Percentiles rank a stretch among this genome's conserved stretches.
These are phyloP conservation scores for Sigmodon hispidus DNA, from an alignment of 2,113 vertebrate species.

Conservation along the genomic window DNA sequence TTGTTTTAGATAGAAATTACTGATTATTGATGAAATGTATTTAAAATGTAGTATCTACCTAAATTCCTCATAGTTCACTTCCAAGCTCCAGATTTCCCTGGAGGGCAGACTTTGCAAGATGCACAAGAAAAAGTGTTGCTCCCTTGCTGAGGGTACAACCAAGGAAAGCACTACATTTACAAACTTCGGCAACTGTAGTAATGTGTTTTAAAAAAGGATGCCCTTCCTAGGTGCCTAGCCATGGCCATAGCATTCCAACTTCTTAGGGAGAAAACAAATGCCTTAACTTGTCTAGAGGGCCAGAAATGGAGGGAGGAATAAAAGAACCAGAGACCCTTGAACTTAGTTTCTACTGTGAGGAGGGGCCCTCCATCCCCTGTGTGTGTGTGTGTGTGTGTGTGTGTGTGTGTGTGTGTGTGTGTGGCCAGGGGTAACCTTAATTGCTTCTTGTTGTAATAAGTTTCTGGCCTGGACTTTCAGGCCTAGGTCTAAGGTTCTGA, in stretches of 20 bases:
- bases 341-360: slow-evolving; percentile 51
- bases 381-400: too few relatives aligned
- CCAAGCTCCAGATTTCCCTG: not conserved
- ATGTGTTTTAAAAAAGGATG: slow-evolving; percentile 10
- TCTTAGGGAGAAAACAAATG: slow-evolving; percentile 9
- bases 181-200: not conserved
- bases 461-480: too few relatives aligned
- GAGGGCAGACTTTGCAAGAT: not conserved
- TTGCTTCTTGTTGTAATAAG: too few relatives aligned
- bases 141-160: not conserved
- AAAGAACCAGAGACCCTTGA: slow-evolving; percentile 36
- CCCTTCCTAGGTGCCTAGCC: slow-evolving; percentile 3
- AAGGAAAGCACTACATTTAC: not conserved
- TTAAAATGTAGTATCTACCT: slow-evolving; percentile 20
- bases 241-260: slow-evolving; percentile 29
- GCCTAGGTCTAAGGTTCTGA: too few relatives aligned
- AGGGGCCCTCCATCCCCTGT: not conserved
- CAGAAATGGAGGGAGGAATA: slow-evolving; percentile 6
- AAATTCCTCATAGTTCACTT: not conserved
- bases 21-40: not conserved
- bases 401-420: too few relatives aligned
- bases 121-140: not conserved
- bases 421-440: too few relatives aligned
- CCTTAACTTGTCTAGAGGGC: slow-evolving; percentile 36
- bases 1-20: slow-evolving; percentile 51